Base-by-base conservation (phyloP, 2,888 invertebrate genomes). In the Schizaphis graminum region DNA sequence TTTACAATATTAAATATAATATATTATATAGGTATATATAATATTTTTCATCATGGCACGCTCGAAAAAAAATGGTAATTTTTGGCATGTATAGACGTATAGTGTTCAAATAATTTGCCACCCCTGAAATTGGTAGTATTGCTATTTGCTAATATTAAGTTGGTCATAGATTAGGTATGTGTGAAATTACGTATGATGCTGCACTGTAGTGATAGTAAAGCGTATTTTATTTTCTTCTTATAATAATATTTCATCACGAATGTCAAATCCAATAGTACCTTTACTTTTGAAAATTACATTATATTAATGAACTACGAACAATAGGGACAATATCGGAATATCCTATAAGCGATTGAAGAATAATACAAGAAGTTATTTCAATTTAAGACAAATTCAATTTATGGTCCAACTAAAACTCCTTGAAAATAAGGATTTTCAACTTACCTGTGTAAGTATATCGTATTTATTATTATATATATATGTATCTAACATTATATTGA, bases 281-380 rank as follows among this genome's bases (percentile, higher is more conserved):
- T 77, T 77, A 77, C 35, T 77, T 21, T 77, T 21, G 35, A 53
- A 41, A 53, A 84, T 53, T 47, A 91, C 26, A 84, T 84, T 53
- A 7, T 77, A 67, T 35, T n/a, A 67, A 49, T n/a, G 77, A 67
- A 90, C 35, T 67, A n/a, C 49, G 13, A 91, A 91, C 49, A 53
- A 77, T 91, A 77, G 91, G 21, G 77, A 91, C 49, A 91, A 91
- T 77, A n/a, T n/a, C n/a, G n/a, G n/a, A n/a, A n/a, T n/a, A 77
- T 44, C 13, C 35, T 21, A n/a, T 41, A 13, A 26, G 28, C 0
- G 26, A 56, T 8, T 41, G 8, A 77, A 49, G 41, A 56, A 91
- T 53, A 53, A 41, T 41, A 77, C 13, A 2, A 77, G 77, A 77
- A 77, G 35, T 35, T 21, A 8, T 35, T 56, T 89, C 44, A 13